Base-by-base conservation (phyloP, 2,113 vertebrate species). In the Mystacornis crossleyi region DNA sequence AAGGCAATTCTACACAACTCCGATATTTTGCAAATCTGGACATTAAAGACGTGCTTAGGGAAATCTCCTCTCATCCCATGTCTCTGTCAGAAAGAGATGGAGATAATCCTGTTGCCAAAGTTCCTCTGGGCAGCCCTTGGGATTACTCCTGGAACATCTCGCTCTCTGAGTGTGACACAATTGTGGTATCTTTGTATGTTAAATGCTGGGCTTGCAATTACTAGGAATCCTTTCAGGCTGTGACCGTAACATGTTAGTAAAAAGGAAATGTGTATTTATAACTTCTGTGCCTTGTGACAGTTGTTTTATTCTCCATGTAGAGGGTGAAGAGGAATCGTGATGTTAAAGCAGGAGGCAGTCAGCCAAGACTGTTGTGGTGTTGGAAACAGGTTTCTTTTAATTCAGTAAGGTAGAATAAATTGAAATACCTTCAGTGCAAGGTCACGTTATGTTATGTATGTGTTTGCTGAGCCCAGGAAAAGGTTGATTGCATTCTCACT, bases 161-260 rank as follows among this genome's bases (percentile, higher is more conserved):
- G 0, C 60, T 92, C 72, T 75, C 72, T 33, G 33, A 90, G 50
- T 29, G 45, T 95, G 92, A 86, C 64, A 64, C 80, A 60, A 10
- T 53, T 83, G 92, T 86, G 82, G 71, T 72, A 73, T 55, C 88
- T 90, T 94, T 92, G 60, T 89, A 3, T 40, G 45, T 69, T 69
- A 96, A 94, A 65, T 89, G 90, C 95, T 95, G 80, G 80, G 21
- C 90, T 95, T 93, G 79, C 92, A 90, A 53, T 81, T 95, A 16
- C 71, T 77, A 23, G 67, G 77, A 93, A 83, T 90, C 82, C 51
- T 94, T 92, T 95, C 88, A 86, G 79, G 29, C 75, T 67, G 67
- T 2, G 23, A 81, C 92, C 0, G 0, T 78, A 78, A 74, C 38
- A 1, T 21, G 28, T 90, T 92, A 86, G 69, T 51, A 62, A 71